A percentile compares a stretch with the other conserved stretches of the same genome.
Conservation (phyloP, 2,113 vertebrate species). For the Zosterops pallidus region DNA sequence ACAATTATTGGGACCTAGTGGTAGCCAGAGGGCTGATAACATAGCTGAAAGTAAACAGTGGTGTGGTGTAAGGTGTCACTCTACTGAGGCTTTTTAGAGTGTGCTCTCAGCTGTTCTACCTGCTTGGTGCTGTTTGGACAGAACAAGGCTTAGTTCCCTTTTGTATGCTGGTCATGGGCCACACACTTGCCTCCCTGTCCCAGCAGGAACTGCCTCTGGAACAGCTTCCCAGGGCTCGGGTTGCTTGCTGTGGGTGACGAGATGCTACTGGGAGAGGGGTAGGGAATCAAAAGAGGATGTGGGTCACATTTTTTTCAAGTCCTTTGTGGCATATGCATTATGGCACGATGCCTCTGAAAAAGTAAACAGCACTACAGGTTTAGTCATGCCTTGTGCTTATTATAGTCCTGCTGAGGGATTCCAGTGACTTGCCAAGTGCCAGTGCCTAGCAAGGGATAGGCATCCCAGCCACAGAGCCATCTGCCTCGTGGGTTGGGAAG, state of each 20-base stretch:
- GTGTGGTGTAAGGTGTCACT: not conserved
- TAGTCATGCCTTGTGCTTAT: constrained; percentile 26
- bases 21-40: not conserved
- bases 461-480: not conserved
- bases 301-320: not conserved
- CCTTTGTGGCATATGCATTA: not conserved
- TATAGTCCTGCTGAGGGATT: constrained; percentile 15
- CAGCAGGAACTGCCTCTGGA: accelerated
- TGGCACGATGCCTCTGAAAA: not conserved
- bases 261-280: not conserved
- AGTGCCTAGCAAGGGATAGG: not conserved
- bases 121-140: not conserved
- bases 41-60: not conserved
- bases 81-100: not conserved
- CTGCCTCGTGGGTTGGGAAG: not conserved
- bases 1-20: not conserved
- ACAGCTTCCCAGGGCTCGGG: not conserved
- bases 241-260: not conserved
- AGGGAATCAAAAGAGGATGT: not conserved
- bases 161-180: accelerated
- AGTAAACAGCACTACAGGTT: not conserved
- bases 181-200: accelerated
- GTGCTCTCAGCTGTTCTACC: not conserved
- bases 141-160: not conserved
- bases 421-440: not conserved